A percentile compares a stretch with the other conserved stretches of the same genome.
phyloP scores from a whole-genome alignment of 2,797 vertebrate species.

The Phataginus tricuspis region DNA sequence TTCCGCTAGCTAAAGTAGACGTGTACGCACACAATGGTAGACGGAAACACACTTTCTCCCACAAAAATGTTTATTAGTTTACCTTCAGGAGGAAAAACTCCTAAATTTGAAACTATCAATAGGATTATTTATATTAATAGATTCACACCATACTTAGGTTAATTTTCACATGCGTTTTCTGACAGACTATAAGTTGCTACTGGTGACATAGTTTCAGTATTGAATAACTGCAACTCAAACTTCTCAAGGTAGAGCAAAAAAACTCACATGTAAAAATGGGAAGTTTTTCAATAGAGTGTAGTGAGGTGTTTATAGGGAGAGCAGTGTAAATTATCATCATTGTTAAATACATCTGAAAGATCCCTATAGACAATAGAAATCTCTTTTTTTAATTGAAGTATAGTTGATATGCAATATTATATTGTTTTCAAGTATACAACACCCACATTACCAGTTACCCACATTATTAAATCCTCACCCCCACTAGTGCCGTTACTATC shows the following conservation, averaged over 20 bases:
- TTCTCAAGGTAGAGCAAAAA: not conserved
- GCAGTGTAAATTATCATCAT: not conserved
- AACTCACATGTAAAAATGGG: constrained; percentile 5
- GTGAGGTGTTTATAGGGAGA: constrained; percentile 34
- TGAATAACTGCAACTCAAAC: constrained; percentile 42
- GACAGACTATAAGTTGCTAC: constrained; percentile 66
- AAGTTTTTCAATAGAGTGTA: constrained; percentile 32
- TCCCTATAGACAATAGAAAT: not conserved
- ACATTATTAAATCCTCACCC: too few relatives aligned
- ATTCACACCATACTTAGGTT: not conserved
- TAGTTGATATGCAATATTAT: too few relatives aligned
- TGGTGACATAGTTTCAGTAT: constrained; percentile 27
- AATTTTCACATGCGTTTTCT: constrained; percentile 34
- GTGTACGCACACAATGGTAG: constrained; percentile 57
- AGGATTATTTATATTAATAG: constrained; percentile 11
- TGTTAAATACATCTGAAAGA: not conserved
- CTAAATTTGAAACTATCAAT: constrained; percentile 72
- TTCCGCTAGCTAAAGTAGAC: not conserved
- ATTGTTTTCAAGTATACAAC: too few relatives aligned
- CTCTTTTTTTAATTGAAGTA: not conserved
- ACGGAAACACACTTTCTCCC: constrained; percentile 60
- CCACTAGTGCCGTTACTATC: too few relatives aligned
- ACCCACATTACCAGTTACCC: too few relatives aligned
- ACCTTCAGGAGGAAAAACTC: constrained; percentile 39
- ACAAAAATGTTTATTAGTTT: constrained; percentile 58